A percentile compares a stretch with the other conserved stretches of the same genome.
phyloP scores from a whole-genome alignment of 2,797 vertebrate species.

The Sebastes paucispinis region DNA sequence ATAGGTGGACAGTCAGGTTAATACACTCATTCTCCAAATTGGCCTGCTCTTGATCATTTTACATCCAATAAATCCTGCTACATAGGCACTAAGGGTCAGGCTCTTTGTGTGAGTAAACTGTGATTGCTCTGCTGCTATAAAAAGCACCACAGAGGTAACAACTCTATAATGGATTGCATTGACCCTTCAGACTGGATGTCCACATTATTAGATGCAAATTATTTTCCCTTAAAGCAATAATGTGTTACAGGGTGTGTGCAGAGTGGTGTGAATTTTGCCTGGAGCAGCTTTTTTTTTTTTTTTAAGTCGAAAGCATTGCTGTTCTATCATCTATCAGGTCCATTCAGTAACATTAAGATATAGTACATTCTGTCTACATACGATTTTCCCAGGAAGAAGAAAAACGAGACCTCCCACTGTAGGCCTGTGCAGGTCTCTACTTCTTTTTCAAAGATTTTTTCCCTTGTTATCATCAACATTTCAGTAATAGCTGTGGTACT shows the following conservation, averaged over 20 bases:
- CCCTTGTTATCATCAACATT: constrained; percentile 24
- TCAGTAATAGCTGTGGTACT: background rate
- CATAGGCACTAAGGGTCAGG: background rate
- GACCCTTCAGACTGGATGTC: constrained; percentile 19
- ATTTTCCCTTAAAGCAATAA: constrained; percentile 27
- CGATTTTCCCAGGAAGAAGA: background rate
- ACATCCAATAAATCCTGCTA: background rate
- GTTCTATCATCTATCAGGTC: constrained; percentile 32
- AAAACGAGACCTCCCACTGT: background rate
- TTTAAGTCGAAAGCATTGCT: background rate
- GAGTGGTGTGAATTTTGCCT: constrained; percentile 22
- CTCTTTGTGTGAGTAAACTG: constrained; percentile 10
- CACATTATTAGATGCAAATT: constrained; percentile 35
- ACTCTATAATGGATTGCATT: constrained; percentile 21
- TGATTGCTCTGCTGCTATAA: constrained; percentile 3
- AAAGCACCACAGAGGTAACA: background rate
- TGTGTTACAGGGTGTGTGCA: constrained; percentile 7
- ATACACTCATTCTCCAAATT: constrained; percentile 22
- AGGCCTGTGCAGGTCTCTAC: background rate
- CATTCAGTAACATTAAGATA: constrained; percentile 17
- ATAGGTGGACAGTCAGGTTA: background rate
- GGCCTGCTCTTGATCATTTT: background rate
- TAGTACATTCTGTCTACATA: constrained; percentile 12
- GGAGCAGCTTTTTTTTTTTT: constrained; percentile 7
- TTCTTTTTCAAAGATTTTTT: background rate